Conservation (phyloP, 1,140 invertebrate species). For the Drosophila parvula region DNA sequence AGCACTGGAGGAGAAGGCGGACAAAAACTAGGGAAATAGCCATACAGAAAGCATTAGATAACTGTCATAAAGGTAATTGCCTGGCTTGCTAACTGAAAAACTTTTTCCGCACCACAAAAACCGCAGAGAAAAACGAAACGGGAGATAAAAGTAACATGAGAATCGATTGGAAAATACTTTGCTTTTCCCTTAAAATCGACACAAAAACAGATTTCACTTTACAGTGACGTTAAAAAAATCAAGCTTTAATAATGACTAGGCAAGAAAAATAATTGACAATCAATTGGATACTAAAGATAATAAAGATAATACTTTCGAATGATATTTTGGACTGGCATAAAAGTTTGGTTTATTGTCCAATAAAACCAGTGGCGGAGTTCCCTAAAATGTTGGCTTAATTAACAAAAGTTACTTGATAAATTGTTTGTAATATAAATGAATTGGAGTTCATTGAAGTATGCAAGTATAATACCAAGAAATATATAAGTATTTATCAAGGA, state of each 20-base stretch:
- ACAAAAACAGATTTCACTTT: constrained; percentile 1
- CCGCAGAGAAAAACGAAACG: constrained; percentile 11
- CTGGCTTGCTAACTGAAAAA: constrained; percentile 13
- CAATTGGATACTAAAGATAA: constrained; percentile 4
- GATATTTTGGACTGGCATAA: background rate
- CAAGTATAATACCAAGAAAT: background rate
- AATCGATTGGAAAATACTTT: constrained; percentile 10
- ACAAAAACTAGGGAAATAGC: constrained; percentile 8
- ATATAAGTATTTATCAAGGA: too few relatives aligned
- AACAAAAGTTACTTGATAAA: background rate
- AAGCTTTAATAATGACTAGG: background rate
- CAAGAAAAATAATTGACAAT: constrained; percentile 3
- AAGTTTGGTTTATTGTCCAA: background rate
- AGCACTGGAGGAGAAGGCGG: constrained; percentile 2
- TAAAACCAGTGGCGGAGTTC: too few relatives aligned
- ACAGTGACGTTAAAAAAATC: background rate
- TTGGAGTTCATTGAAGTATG: background rate
- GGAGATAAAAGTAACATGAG: background rate
- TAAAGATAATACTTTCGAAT: constrained; percentile 11
- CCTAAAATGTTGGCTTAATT: background rate
- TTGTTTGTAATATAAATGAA: background rate
- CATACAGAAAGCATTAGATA: constrained; percentile 49
- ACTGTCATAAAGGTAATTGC: constrained; percentile 62
- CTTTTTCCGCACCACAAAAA: constrained; percentile 30
- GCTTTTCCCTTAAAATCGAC: background rate